Evolutionary conservation across 2,797 vertebrate genomes (phyloP), one percentile per base, ranked within the genome.

Genomic region (Sylvilagus floridanus): DNA sequence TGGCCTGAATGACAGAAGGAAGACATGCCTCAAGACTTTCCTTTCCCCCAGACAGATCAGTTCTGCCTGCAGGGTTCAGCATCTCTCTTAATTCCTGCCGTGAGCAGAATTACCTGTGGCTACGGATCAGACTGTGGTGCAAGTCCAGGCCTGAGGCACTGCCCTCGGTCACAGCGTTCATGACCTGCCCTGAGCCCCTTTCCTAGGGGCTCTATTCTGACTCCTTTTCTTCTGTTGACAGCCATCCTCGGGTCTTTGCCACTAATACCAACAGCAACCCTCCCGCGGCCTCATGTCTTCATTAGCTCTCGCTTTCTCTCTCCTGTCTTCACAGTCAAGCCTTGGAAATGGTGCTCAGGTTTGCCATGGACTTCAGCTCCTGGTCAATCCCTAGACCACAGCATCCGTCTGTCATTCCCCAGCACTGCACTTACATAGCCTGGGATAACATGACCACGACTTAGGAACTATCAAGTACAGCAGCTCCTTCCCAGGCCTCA

Each of bases 381-480:
- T 57, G 16, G 54, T 57, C 54, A 57, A 57, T 57, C 54, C 54
- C 54, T 4, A 42, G 73, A 42, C 52, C 37, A 2, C 28, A 54
- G 50, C 63, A 28, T 7, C 4, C 35, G 7, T 7, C 4, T n/a
- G 9, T 7, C 69, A 5, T 5, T 28, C 35, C 30, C 21, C 22
- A 71, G 7, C 28, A 3, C 10, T 12, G 26, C n/a, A 2, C 66
- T 66, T n/a, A 26, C 57, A 30, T 5, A 26, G n/a, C 10, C 65
- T 21, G 0, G 8, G n/a, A 22, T 21, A 65, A 47, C 66, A 12
- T 28, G 35, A 37, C 16, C 3, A 5, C 0, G 1, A 19, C n/a
- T 66, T 19, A 26, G 42, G 9, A 32, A 52, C 21, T 9, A 11
- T 13, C 50, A 52, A 32, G 37, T 42, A 13, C 60, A 11, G 1